Percentiles rank a stretch among this genome's conserved stretches.
Conservation (phyloP, 1,140 invertebrate species). For the Branchinecta lindahli region DNA sequence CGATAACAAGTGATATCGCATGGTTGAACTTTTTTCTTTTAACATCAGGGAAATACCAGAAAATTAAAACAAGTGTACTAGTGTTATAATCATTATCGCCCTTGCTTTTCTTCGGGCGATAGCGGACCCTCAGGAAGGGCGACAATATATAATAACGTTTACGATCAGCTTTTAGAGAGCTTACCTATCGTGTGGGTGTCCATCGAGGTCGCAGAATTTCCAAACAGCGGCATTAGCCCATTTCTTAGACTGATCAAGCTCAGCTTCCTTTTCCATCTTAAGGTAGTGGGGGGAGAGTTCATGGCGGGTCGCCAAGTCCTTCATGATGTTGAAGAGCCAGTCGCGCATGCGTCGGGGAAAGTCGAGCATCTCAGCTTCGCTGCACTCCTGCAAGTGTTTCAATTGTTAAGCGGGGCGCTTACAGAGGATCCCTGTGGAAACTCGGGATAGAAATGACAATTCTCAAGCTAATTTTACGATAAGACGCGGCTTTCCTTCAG, state of each 20-base stretch:
- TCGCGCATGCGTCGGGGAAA: conserved; percentile 87
- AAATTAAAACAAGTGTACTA: no score
- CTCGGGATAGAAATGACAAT: neutral
- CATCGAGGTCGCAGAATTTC: conserved; percentile 92
- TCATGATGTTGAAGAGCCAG: conserved; percentile 92
- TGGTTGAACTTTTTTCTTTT: no score
- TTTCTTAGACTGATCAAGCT: conserved; percentile 56
- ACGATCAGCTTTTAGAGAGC: neutral
- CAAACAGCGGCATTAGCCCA: conserved; percentile 85
- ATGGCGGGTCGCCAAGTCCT: conserved; percentile 73
- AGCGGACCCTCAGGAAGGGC: no score
- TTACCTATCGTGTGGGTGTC: conserved; percentile 63
- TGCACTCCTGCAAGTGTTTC: conserved; percentile 43
- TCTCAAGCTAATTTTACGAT: neutral
- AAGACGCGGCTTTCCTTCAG: neutral
- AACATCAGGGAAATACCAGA: no score
- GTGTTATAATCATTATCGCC: no score
- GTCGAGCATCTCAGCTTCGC: conserved; percentile 65
- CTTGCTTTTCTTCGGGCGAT: no score
- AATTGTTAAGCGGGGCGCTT: no score
- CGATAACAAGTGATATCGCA: no score
- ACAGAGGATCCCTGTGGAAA: neutral
- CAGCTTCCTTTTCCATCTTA: conserved; percentile 71
- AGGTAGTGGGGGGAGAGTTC: conserved; percentile 69
- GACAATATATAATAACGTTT: no score